Conservation (phyloP, 1,140 invertebrate genomes). For the Aphidius ervi region DNA sequence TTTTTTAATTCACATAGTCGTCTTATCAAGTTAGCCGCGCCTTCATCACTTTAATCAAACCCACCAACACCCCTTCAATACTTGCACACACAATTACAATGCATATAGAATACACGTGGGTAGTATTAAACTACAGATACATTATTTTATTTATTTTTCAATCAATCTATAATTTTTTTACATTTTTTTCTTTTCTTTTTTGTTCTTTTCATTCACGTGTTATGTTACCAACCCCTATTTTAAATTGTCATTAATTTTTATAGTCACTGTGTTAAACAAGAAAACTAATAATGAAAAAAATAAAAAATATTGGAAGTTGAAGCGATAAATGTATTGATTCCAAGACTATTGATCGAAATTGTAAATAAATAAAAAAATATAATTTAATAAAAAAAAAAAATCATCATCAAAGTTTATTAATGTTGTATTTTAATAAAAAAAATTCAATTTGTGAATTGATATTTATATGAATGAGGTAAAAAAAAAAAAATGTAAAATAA, state of each 20-base stretch:
- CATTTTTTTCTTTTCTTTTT: slow-evolving; percentile 2
- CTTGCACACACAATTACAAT: neutral
- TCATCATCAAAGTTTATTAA: too few species aligned
- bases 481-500: neutral
- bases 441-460: too few species aligned
- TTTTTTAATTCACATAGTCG: neutral
- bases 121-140: neutral
- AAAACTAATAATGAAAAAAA: too few species aligned
- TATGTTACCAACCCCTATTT: too few species aligned
- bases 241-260: too few species aligned
- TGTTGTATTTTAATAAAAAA: slow-evolving; percentile 17
- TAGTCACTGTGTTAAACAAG: too few species aligned
- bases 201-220: neutral
- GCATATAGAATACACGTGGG: neutral
- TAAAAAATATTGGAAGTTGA: slow-evolving; percentile 17
- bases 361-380: slow-evolving; percentile 26
- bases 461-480: neutral
- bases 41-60: slow-evolving; percentile 8
- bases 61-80: neutral
- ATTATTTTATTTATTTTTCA: neutral
- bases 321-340: slow-evolving; percentile 32
- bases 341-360: slow-evolving; percentile 30
- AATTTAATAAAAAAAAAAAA: neutral
- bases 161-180: neutral
- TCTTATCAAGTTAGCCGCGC: neutral